Evolutionary conservation across 2,797 vertebrate species (phyloP), one percentile per base, ranked within the genome.

Genomic region (Babyrousa celebensis): DNA sequence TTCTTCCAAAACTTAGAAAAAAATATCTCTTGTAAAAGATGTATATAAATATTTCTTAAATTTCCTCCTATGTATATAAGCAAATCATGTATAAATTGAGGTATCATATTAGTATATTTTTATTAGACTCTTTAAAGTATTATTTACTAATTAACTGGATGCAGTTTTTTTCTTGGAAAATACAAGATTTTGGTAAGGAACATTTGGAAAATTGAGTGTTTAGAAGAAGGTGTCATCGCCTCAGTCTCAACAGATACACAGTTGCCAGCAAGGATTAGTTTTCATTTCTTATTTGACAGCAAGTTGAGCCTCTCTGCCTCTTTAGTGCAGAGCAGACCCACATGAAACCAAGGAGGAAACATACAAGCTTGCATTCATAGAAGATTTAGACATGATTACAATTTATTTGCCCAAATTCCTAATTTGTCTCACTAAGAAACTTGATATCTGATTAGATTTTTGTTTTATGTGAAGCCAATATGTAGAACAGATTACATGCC

Each of bases 211-310:
- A 95, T 43, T 32, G n/a, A 29, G 10, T 65, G 29, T 80, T 80
- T 85, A 48, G 79, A 89, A 95, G 16, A 88, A 91, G 48, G 20
- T 23, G 14, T 96, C 77, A 75, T 79, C 36, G 32, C 63, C 91
- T 48, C 40, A 60, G 72, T 96, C 52, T 32, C 74, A 93, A 71
- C 10, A 89, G 52, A 63, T 91, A 65, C 3, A 89, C 17, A 48
- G 29, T 27, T 92, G 32, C 85, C 68, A 92, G 32, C n/a, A 91
- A 72, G 70, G 70, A 86, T 89, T 91, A 71, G 54, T 85, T 93
- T 92, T 93, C 23, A 68, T 85, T 89, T n/a, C 14, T 77, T 72
- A 25, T 70, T 36, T 83, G 27, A 60, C 17, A 77, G 72, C 16
- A 71, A 65, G 14, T 87, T 84, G 79, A 70, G 79, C 25, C 21